Base-by-base conservation (phyloP, 2,888 invertebrate species). In the Cataglyphis rosenhaueri region DNA sequence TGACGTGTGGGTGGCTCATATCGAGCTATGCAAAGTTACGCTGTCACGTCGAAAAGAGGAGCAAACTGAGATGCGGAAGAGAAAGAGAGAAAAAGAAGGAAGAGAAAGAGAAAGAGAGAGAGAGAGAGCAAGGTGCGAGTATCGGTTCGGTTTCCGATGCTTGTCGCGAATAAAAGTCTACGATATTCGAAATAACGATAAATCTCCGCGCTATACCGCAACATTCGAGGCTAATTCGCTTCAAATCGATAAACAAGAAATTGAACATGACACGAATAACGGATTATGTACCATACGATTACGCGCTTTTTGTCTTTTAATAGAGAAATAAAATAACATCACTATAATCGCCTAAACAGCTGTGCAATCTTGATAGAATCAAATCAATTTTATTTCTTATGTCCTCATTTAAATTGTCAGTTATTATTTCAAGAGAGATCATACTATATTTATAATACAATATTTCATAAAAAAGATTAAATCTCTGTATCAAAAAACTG, bases 21-120 rank as follows among this genome's bases (percentile, higher is more conserved):
- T 86, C 86, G 89, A 85, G 85, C 86, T 88, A 86, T 89, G 88
- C 84, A 86, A 88, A 85, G 86, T 89, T 89, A 86, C 84, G 79
- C 85, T 71, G 84, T 85, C 86, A 88, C 85, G 85, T 88, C 82
- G 65, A 35, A 59, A 48, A 55, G 57, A 59, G 66, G 29, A 64
- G 55, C 32, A 29, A 48, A 38, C 38, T 41, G 59, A 52, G 52
- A 18, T 71, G 59, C 25, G 25, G 18, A 59, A 29, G 18, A 62
- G 29, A 15, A 61, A 32, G 61, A 61, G 35, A n/a, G 10, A 52
- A 21, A 29, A 0, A 59, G 29, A 59, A 41, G 41, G 61, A 32
- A 21, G 21, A 18, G n/a, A 32, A 9, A 25, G n/a, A n/a, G 12
- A 9, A 5, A 62, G n/a, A 79, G 52, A 9, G 29, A 35, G 44